A percentile compares a stretch with the other conserved stretches of the same genome.
phyloP scores from a whole-genome alignment of 2,113 vertebrate genomes.

The Caracal caracal region DNA sequence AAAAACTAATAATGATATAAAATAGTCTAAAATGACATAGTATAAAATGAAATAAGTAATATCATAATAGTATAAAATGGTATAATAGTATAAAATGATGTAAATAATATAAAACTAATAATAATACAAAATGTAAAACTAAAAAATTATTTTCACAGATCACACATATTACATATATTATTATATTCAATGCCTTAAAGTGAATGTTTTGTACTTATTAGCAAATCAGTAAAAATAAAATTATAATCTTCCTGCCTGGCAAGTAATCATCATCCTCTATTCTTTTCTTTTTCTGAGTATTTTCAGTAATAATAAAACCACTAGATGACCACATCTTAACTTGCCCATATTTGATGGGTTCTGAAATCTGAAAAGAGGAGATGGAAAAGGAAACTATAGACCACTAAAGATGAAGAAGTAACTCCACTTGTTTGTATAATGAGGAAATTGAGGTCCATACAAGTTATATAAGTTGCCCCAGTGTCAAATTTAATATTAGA shows the following conservation, averaged over 20 bases:
- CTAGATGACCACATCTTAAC: neutral
- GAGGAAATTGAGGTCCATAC: neutral
- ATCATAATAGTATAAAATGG: neutral
- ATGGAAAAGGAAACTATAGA: neutral
- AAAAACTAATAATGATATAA: neutral
- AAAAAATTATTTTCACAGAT: neutral
- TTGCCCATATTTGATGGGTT: neutral
- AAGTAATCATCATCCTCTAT: neutral
- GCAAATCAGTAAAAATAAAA: neutral
- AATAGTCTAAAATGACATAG: neutral
- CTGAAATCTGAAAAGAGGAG: neutral
- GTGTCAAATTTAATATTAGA: neutral
- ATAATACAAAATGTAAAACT: neutral
- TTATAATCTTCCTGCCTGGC: neutral
- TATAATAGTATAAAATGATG: neutral
- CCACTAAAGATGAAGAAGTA: neutral
- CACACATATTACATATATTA: neutral
- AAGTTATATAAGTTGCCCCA: neutral
- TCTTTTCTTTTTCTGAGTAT: neutral
- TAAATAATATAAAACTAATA: neutral
- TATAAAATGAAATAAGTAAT: neutral
- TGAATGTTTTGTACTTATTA: neutral
- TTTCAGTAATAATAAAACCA: conserved; percentile 5
- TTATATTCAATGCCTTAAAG: neutral
- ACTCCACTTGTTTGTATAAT: neutral